Evolutionary conservation across 2,888 invertebrate genomes (phyloP), one percentile per base, ranked within the genome.

Genomic region (Seladonia tumulorum): DNA sequence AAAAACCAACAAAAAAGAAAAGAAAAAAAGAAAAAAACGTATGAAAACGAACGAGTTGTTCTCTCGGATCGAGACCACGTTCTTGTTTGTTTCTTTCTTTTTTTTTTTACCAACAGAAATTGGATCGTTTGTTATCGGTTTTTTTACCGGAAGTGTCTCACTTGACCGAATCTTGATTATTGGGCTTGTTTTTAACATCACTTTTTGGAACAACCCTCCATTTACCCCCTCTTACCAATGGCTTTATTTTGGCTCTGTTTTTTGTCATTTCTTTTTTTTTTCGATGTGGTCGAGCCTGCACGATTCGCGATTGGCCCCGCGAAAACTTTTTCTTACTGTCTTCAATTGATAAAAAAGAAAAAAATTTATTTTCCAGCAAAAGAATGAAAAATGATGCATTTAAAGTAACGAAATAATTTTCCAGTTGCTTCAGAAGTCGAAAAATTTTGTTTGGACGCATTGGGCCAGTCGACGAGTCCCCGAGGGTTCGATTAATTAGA

Each of bases 161-260:
- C 89, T 80, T 90, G 79, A 89, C 90, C 87, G 88, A 90, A 91
- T 88, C 87, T 91, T 88, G 88, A 91, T 93, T 92, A 92, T 88
- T 92, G 90, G 92, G 93, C 93, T 93, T 94, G 90, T 92, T 92
- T 92, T 92, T 91, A 90, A 90, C 87, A 90, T 92, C 88, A 92
- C 91, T 91, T 91, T 89, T 91, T 91, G 85, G 81, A 89, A 89
- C 89, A 90, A 92, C n/a, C 70, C 72, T 87, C 90, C 87, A 87
- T 88, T 83, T 75, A 77, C 89, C 90, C 85, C 90, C 90, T 92
- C 82, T 89, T 92, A 73, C 71, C 86, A 90, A 90, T 91, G 88
- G 93, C 94, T 94, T 93, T 90, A 93, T 93, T 93, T 93, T 92
- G 91, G 92, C 93, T 93, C 91, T 91, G 88, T 90, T 92, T 92